These are phyloP conservation scores for Staurois parvus DNA, from an alignment of 2,797 vertebrate genomes.

Conservation along the genomic window DNA sequence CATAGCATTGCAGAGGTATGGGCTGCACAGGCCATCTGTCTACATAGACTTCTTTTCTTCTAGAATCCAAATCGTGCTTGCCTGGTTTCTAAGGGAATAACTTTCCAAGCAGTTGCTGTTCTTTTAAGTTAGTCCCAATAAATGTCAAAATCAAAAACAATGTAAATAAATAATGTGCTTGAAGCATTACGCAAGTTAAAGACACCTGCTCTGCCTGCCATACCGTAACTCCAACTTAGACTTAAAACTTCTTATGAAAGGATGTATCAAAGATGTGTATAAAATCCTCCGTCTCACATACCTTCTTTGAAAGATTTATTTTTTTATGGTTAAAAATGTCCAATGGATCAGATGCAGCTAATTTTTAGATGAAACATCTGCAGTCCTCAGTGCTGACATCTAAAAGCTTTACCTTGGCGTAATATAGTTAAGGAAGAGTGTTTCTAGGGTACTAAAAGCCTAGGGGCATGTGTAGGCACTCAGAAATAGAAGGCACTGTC, in stretches of 20 bases:
- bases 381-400: not conserved
- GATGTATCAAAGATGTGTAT: conserved; percentile 31
- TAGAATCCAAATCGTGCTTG: conserved; percentile 13
- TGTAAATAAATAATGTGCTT: not conserved
- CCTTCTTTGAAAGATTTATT: not conserved
- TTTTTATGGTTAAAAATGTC: not conserved
- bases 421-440: too few relatives aligned
- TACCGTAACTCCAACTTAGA: not conserved
- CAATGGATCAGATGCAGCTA: not conserved
- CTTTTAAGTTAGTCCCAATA: conserved; percentile 53
- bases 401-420: not conserved
- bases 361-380: not conserved
- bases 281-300: not conserved
- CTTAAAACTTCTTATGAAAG: not conserved
- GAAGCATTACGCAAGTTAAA: conserved; percentile 37
- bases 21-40: conserved; percentile 56
- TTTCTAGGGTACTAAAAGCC: too few relatives aligned
- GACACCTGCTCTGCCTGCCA: conserved; percentile 15
- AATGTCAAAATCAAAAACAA: conserved; percentile 57
- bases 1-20: conserved; percentile 50
- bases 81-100: conserved; percentile 27
- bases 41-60: conserved; percentile 24
- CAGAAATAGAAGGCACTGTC: too few relatives aligned
- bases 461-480: too few relatives aligned
- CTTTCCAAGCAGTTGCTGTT: conserved; percentile 50